A percentile compares a stretch with the other conserved stretches of the same genome.
phyloP scores from a whole-genome alignment of 2,113 vertebrate genomes.

The Nesogale talazaci region DNA sequence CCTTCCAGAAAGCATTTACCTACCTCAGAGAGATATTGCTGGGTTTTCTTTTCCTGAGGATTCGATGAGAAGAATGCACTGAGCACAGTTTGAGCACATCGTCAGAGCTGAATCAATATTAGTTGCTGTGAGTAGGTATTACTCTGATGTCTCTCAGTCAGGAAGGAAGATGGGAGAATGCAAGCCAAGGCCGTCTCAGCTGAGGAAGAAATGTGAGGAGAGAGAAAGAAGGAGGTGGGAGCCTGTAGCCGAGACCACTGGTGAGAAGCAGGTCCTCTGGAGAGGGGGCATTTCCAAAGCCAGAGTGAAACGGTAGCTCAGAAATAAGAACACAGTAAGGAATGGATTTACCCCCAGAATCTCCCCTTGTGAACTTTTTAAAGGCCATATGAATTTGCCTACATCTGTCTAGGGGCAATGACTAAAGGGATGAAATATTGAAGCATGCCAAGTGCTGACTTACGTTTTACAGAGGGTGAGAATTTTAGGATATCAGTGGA shows the following conservation, averaged over 20 bases:
- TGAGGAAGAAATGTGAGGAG: background rate
- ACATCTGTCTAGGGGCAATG: background rate
- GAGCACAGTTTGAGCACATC: slow-evolving; percentile 45
- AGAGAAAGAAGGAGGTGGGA: background rate
- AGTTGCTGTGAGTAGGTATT: background rate
- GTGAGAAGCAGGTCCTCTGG: slow-evolving; percentile 50
- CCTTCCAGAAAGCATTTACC: slow-evolving; percentile 78
- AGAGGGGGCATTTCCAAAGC: slow-evolving; percentile 87
- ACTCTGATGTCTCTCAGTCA: background rate
- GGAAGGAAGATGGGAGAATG: background rate
- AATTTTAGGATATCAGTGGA: background rate
- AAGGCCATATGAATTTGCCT: background rate
- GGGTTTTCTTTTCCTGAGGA: background rate
- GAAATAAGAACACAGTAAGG: slow-evolving; percentile 74
- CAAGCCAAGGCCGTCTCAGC: background rate
- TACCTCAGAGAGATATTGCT: slow-evolving; percentile 61
- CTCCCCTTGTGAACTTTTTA: background rate
- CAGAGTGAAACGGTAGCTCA: slow-evolving; percentile 88
- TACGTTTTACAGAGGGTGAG: background rate
- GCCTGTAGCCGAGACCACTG: background rate
- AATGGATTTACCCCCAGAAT: background rate
- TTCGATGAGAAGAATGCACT: slow-evolving; percentile 71
- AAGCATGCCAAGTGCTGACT: background rate
- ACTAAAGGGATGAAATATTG: background rate
- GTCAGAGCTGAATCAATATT: slow-evolving; percentile 68